Conservation (phyloP, 2,797 vertebrate species). For the Acanthopagrus latus region DNA sequence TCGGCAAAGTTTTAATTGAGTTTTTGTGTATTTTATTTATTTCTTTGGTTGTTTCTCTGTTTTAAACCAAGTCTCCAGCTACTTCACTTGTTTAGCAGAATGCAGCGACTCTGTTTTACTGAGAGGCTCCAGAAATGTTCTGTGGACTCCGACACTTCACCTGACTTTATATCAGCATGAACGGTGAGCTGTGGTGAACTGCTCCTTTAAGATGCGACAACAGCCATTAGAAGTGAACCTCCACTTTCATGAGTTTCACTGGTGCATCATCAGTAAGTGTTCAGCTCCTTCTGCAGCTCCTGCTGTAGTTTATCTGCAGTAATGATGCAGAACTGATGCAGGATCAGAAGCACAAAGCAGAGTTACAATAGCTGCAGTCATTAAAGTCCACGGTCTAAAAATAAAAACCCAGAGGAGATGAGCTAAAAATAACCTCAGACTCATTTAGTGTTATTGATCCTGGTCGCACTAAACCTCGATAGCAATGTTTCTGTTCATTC, state of each 20-base stretch:
- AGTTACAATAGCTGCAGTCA: neutral
- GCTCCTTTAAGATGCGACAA: neutral
- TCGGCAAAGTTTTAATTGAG: too few species aligned
- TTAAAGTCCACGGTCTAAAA: neutral
- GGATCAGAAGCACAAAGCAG: neutral
- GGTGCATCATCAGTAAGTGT: neutral
- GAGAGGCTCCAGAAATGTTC: too few species aligned
- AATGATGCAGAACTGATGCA: slow-evolving; percentile 29
- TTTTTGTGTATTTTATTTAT: too few species aligned
- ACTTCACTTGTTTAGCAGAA: too few species aligned
- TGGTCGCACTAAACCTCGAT: neutral
- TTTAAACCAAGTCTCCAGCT: too few species aligned
- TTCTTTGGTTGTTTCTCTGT: too few species aligned
- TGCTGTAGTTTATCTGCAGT: neutral
- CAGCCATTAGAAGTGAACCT: neutral
- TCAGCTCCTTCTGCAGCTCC: neutral
- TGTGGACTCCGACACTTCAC: too few species aligned
- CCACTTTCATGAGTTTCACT: neutral
- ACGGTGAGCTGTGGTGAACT: too few species aligned
- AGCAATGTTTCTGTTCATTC: too few species aligned
- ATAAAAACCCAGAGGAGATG: neutral
- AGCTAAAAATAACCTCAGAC: neutral
- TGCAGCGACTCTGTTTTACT: too few species aligned
- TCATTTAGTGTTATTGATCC: neutral
- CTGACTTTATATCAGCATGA: too few species aligned